These are phyloP conservation scores for Hydrozoanthus tunicans DNA, from an alignment of 64 coral and sea anemone genomes.

Conservation along the genomic window DNA sequence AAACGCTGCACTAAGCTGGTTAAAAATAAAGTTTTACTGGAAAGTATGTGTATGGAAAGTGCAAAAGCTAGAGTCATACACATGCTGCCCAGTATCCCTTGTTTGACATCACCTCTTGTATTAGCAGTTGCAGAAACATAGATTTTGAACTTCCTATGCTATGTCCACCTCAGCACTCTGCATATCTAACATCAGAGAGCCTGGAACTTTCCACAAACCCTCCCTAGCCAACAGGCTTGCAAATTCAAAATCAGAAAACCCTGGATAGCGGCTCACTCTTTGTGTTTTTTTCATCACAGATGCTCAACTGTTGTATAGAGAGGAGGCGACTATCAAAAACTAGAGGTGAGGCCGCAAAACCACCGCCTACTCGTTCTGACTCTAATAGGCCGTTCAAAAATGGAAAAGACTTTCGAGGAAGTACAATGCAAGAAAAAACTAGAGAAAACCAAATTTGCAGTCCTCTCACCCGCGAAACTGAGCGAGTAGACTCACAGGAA, in stretches of 20 bases:
- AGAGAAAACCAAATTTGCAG: background rate
- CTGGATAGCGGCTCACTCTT: background rate
- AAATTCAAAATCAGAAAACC: background rate
- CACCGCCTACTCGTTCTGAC: constrained; percentile 28
- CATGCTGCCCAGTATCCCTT: too few relatives aligned
- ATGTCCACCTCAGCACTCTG: too few relatives aligned
- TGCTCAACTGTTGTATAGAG: constrained; percentile 98
- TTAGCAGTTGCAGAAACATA: too few relatives aligned
- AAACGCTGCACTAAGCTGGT: too few relatives aligned
- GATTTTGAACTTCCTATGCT: too few relatives aligned
- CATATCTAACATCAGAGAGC: too few relatives aligned
- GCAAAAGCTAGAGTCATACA: too few relatives aligned
- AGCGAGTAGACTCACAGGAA: constrained; percentile 29
- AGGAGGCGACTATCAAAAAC: constrained; percentile 82
- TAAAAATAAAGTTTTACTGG: too few relatives aligned
- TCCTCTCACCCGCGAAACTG: background rate
- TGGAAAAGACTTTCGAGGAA: constrained; percentile 3
- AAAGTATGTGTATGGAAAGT: too few relatives aligned
- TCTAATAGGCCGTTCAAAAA: constrained; percentile 25
- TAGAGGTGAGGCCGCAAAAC: constrained; percentile 1
- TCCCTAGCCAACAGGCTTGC: too few relatives aligned
- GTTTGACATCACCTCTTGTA: too few relatives aligned
- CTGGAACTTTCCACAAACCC: background rate
- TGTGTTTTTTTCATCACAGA: constrained; percentile 56
- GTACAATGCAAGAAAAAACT: background rate